These are phyloP conservation scores for Medauroidea extradentata DNA, from an alignment of 1,140 invertebrate genomes.

Conservation along the genomic window DNA sequence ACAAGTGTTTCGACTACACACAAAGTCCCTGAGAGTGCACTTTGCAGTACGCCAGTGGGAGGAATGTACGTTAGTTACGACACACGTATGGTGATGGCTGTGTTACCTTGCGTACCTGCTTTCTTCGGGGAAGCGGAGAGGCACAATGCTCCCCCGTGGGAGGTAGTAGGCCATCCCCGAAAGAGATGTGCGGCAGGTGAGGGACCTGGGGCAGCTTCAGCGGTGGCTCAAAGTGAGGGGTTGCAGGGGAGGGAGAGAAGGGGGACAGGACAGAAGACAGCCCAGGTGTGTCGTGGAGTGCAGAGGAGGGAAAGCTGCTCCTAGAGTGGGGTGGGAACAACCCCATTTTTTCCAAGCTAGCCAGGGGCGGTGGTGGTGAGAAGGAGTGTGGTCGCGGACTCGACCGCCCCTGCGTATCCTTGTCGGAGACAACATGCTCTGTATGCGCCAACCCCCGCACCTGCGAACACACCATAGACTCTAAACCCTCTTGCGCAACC, in stretches of 20 bases:
- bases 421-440: conserved; percentile 41
- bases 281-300: background rate
- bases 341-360: conserved; percentile 10
- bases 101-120: conserved; percentile 42
- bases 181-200: conserved; percentile 42
- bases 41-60: no score
- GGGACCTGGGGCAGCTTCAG: conserved; percentile 48
- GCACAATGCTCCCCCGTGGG: conserved; percentile 45
- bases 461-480: conserved; percentile 24
- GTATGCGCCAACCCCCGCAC: conserved; percentile 72
- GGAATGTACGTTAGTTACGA: background rate
- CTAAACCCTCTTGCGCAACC: no score
- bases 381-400: background rate
- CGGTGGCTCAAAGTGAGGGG: conserved; percentile 20
- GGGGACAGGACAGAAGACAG: background rate
- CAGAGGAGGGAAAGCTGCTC: conserved; percentile 22
- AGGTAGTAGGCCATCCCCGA: conserved; percentile 38
- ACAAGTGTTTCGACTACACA: no score
- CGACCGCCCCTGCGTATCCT: conserved; percentile 9
- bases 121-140: conserved; percentile 70
- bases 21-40: no score
- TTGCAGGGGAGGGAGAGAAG: conserved; percentile 8
- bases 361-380: conserved; percentile 13
- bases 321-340: background rate
- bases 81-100: background rate